Conservation (phyloP, 2,888 invertebrate species). For the Eilema griseolum region DNA sequence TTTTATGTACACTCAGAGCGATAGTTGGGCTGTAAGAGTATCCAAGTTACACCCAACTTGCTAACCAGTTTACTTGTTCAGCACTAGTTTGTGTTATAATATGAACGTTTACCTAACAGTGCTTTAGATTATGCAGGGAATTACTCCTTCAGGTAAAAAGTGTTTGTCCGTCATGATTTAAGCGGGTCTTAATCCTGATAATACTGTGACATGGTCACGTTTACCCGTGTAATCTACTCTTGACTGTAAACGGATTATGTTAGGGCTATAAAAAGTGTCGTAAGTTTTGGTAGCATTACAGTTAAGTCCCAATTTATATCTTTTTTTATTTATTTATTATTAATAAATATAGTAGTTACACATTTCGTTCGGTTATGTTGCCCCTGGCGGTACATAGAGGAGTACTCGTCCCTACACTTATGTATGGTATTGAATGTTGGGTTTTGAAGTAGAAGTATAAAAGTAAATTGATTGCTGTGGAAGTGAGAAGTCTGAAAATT, state of each 20-base stretch:
- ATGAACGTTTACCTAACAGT: constrained; percentile 18
- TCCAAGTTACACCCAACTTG: constrained; percentile 23
- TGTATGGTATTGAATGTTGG: no score
- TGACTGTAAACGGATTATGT: not conserved
- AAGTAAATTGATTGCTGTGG: no score
- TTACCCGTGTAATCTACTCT: not conserved
- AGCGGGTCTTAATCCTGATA: no score
- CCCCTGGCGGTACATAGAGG: no score
- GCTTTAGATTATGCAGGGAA: constrained; percentile 12
- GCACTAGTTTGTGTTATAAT: constrained; percentile 22
- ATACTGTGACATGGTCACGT: not conserved
- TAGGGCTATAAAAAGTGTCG: not conserved
- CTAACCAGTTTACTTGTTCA: constrained; percentile 25
- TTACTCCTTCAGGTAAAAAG: not conserved
- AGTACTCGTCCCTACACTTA: no score
- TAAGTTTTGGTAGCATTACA: not conserved
- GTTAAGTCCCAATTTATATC: not conserved
- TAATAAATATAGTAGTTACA: no score
- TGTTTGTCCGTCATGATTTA: not conserved
- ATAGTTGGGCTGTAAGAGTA: constrained; percentile 20
- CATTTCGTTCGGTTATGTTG: no score
- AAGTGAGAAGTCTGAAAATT: no score
- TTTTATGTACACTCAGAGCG: constrained; percentile 22
- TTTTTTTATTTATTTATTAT: no score
- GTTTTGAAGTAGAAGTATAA: no score